A percentile compares a stretch with the other conserved stretches of the same genome.
Conservation (phyloP, 2,113 vertebrate species). For the Prunella himalayana region DNA sequence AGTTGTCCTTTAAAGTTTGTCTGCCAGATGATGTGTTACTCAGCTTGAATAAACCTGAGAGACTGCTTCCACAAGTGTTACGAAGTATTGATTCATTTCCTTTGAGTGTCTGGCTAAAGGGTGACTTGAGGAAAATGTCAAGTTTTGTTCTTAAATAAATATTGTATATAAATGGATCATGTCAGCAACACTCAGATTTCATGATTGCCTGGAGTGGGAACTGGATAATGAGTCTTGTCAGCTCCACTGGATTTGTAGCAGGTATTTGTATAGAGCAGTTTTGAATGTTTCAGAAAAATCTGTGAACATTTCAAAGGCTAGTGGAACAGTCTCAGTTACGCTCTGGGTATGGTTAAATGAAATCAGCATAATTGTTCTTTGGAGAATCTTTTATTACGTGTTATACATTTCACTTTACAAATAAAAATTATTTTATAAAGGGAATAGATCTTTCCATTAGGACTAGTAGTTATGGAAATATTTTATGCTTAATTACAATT, state of each 20-base stretch:
- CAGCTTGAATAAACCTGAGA: conserved; percentile 32
- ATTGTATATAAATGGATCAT: conserved; percentile 57
- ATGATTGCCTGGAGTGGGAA: conserved; percentile 20
- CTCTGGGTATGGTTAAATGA: conserved; percentile 9
- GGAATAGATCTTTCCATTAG: conserved; percentile 10
- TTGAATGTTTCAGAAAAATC: conserved; percentile 30
- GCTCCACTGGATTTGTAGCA: conserved; percentile 25
- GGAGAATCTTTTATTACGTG: conserved; percentile 57
- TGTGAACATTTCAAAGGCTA: not conserved
- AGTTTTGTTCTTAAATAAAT: conserved; percentile 60
- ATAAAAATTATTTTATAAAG: conserved; percentile 40
- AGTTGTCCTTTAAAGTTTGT: conserved; percentile 23
- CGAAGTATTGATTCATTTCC: conserved; percentile 41
- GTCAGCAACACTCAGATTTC: conserved; percentile 60
- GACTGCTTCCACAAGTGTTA: conserved; percentile 42
- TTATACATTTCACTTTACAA: conserved; percentile 37
- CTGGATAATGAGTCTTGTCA: conserved; percentile 46
- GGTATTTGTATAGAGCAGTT: conserved; percentile 11
- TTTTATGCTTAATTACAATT: conserved; percentile 11
- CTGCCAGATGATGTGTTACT: conserved; percentile 26
- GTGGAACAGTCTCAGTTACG: not conserved
- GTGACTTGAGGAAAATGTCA: conserved; percentile 35
- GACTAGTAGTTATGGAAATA: not conserved
- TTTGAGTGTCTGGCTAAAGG: conserved; percentile 34
- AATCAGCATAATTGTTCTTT: conserved; percentile 58